These are phyloP conservation scores for Corydoras maculifer DNA, from an alignment of 2,113 vertebrate genomes.

Conservation along the genomic window DNA sequence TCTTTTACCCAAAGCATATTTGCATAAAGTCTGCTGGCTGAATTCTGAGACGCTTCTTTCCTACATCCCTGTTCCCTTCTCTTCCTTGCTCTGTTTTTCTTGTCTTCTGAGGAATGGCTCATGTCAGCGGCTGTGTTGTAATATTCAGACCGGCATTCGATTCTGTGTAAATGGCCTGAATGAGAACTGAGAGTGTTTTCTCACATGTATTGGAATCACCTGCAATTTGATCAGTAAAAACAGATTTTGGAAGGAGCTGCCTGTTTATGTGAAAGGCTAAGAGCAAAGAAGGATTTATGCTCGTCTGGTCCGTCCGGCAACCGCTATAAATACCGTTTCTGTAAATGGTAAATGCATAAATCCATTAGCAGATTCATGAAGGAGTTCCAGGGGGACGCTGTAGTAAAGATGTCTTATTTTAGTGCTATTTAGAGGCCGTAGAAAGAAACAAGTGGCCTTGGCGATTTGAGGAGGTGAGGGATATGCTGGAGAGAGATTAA, in stretches of 20 bases:
- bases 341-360: neutral
- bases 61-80: neutral
- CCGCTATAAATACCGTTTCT: neutral
- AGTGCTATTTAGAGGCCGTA: neutral
- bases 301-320: neutral
- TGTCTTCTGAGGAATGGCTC: neutral
- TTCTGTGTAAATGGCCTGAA: neutral
- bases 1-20: conserved; percentile 34
- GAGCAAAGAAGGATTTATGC: too few species aligned
- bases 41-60: conserved; percentile 3
- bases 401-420: neutral
- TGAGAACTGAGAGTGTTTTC: neutral
- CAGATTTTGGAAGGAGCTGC: too few species aligned
- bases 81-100: neutral
- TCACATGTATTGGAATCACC: too few species aligned
- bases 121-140: neutral
- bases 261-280: too few species aligned
- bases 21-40: conserved; percentile 20
- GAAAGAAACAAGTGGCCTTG: neutral
- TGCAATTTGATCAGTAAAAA: too few species aligned
- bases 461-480: neutral
- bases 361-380: neutral
- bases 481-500: neutral
- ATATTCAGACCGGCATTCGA: neutral
- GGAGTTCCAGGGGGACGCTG: neutral